A percentile compares a stretch with the other conserved stretches of the same genome.
phyloP scores from a whole-genome alignment of 2,113 vertebrate species.

The Toxotes jaculatrix region DNA sequence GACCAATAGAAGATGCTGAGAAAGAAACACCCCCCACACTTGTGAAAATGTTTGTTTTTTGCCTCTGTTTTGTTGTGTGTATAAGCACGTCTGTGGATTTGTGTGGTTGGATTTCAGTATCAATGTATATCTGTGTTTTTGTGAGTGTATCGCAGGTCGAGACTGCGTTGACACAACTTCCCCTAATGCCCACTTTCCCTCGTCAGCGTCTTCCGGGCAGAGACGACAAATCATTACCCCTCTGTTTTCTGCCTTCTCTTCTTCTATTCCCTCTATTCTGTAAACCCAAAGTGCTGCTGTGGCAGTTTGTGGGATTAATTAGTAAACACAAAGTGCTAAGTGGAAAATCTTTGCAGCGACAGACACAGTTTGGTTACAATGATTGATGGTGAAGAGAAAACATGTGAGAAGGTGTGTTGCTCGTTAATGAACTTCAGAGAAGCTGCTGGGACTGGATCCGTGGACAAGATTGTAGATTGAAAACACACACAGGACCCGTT shows the following conservation, averaged over 20 bases:
- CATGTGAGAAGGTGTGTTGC: constrained; percentile 33
- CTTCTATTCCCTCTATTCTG: constrained; percentile 27
- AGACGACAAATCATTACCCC: constrained; percentile 72
- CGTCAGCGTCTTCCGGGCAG: constrained; percentile 64
- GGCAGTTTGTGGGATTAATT: constrained; percentile 70
- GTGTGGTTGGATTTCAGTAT: not conserved
- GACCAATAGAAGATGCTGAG: constrained; percentile 35
- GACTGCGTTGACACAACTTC: constrained; percentile 53
- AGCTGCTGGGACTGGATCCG: constrained; percentile 8
- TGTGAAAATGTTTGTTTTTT: constrained; percentile 18
- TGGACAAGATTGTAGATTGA: not conserved
- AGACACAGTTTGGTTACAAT: constrained; percentile 59
- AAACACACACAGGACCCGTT: not conserved
- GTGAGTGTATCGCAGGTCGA: constrained; percentile 3
- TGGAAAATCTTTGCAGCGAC: constrained; percentile 72
- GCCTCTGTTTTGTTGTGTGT: not conserved
- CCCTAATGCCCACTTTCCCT: constrained; percentile 56
- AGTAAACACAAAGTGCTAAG: constrained; percentile 75
- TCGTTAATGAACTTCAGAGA: constrained; percentile 61
- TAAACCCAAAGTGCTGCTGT: constrained; percentile 64
- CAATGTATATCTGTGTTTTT: not conserved
- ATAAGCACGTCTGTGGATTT: not conserved
- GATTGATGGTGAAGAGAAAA: constrained; percentile 63
- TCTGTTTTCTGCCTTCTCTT: constrained; percentile 61
- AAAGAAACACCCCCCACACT: constrained; percentile 24